Base-by-base conservation (phyloP, 2,797 vertebrate genomes). In the Mallotus villosus region DNA sequence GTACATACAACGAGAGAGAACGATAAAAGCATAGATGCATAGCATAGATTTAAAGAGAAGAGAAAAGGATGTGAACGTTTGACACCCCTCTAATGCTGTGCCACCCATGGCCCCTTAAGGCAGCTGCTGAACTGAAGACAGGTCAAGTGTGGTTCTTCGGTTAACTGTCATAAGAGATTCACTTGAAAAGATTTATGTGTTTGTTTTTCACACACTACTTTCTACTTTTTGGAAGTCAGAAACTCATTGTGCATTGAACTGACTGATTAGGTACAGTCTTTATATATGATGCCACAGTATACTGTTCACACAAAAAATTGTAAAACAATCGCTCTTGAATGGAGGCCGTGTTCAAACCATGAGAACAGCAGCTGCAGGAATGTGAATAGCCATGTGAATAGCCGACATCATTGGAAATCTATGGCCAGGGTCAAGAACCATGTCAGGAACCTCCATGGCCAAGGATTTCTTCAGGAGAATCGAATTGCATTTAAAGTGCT, bases 351-450 rank as follows among this genome's bases (percentile, higher is more conserved):
- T 16, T 62, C 34, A 37, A 12, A 17, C 16, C 60, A 25, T 63
- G 11, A 22, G n/a, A 63, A 9, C 32, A 37, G 29, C 14, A 63
- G 21, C 32, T 69, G 37, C 55, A 27, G 29, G 29, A 53, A 53
- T n/a, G n/a, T n/a, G n/a, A n/a, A n/a, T n/a, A n/a, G n/a, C 61
- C 22, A 37, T 72, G 57, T 58, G 2, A 21, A 27, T 21, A 21
- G 1, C 51, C 70, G 63, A 46, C 24, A 63, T 62, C 57, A 61
- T 71, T 72, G 74, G 61, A 78, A 74, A 79, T 77, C 73, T 49
- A 74, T 73, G 67, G 55, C 63, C 24, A 41, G 57, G 46, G 60
- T 55, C 65, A 61, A 65, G 69, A 68, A 67, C 72, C 37, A 60
- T 62, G 55, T 59, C 57, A 21, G 46, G 63, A 25, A 32, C 34